Percentiles rank a stretch among this genome's conserved stretches.
Conservation (phyloP, 1,140 invertebrate genomes). For the Trachymyrmex cornetzi region DNA sequence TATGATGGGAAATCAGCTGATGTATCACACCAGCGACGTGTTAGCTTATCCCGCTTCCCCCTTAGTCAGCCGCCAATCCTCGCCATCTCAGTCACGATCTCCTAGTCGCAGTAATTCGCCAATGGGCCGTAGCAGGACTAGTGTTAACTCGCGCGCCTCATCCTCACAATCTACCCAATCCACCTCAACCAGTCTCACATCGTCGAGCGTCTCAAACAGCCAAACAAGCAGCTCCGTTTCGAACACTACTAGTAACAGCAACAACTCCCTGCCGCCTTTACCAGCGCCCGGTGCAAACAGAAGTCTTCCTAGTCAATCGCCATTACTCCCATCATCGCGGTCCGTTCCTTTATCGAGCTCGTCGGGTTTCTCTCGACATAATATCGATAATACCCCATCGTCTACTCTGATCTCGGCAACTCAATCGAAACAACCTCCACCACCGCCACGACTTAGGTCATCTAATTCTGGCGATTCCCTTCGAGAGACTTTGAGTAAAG, state of each 20-base stretch:
- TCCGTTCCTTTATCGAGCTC: slow-evolving; percentile 69
- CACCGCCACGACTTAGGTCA: slow-evolving; percentile 80
- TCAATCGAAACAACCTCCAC: slow-evolving; percentile 80
- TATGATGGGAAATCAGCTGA: slow-evolving; percentile 84
- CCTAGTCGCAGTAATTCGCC: slow-evolving; percentile 86
- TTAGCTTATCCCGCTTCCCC: slow-evolving; percentile 85
- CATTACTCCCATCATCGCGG: slow-evolving; percentile 76
- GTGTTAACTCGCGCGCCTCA: slow-evolving; percentile 76
- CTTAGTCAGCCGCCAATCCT: slow-evolving; percentile 86
- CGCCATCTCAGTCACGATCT: slow-evolving; percentile 85
- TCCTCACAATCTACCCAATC: slow-evolving; percentile 78
- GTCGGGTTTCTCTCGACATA: slow-evolving; percentile 72
- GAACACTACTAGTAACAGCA: slow-evolving; percentile 15
- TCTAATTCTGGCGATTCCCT: slow-evolving; percentile 81
- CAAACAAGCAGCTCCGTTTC: slow-evolving; percentile 79
- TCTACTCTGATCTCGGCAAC: slow-evolving; percentile 65
- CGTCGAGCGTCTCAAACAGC: slow-evolving; percentile 77
- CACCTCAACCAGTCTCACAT: slow-evolving; percentile 76
- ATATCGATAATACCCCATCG: slow-evolving; percentile 74
- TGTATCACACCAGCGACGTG: slow-evolving; percentile 83
- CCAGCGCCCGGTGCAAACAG: slow-evolving; percentile 76
- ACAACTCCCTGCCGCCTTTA: slow-evolving; percentile 74
- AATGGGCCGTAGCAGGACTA: slow-evolving; percentile 73
- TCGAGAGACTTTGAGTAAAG: slow-evolving; percentile 84
- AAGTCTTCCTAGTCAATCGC: slow-evolving; percentile 81